Percentiles rank a stretch among this genome's conserved stretches.
These are phyloP conservation scores for Lynx canadensis DNA, from an alignment of 2,113 vertebrate species.

Conservation along the genomic window DNA sequence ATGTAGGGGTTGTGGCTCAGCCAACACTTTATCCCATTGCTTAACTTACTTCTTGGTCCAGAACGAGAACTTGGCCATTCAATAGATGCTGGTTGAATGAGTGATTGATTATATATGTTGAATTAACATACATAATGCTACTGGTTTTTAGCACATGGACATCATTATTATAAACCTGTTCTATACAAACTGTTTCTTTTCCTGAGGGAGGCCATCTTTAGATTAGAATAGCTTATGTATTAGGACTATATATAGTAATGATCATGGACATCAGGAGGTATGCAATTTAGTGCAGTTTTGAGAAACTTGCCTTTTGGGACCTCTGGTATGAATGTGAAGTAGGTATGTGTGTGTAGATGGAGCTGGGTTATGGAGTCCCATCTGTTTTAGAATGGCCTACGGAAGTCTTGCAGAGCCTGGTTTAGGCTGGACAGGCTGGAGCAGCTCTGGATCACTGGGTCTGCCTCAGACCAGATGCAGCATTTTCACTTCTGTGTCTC, in stretches of 20 bases:
- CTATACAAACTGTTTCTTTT: background rate
- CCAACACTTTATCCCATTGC: background rate
- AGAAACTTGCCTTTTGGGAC: slow-evolving; percentile 6
- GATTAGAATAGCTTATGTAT: background rate
- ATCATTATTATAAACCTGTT: background rate
- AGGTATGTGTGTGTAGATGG: background rate
- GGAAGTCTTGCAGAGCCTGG: background rate
- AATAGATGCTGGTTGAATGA: background rate
- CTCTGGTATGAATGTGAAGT: background rate
- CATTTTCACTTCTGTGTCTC: background rate
- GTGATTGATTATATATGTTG: background rate
- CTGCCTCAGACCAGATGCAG: background rate
- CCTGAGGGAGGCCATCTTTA: background rate
- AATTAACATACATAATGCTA: background rate
- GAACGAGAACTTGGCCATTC: background rate
- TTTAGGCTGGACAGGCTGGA: background rate
- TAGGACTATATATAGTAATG: background rate
- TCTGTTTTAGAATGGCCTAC: background rate
- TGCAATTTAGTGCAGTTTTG: background rate
- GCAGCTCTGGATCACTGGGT: background rate
- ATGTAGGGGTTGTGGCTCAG: background rate
- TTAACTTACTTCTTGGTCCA: background rate
- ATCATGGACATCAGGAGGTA: background rate
- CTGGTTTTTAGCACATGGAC: background rate
- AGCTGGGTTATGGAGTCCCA: background rate